These are phyloP conservation scores for Drosophila jambulina DNA, from an alignment of 1,140 invertebrate genomes.

Conservation along the genomic window DNA sequence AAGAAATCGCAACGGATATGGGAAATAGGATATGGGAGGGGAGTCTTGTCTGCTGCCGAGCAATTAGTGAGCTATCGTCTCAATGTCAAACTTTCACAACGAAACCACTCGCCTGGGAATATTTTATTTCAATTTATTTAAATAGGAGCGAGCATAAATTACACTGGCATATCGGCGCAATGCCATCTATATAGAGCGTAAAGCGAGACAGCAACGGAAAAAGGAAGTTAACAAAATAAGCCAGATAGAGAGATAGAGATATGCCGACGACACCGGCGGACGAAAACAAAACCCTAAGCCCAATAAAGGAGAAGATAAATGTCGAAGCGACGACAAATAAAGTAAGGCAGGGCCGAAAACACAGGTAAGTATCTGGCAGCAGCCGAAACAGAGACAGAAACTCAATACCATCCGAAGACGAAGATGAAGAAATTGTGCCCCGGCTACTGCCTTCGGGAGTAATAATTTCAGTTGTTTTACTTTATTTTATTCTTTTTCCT, in stretches of 20 bases:
- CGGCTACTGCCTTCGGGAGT: conserved; percentile 53
- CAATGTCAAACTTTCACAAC: conserved; percentile 53
- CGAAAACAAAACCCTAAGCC: conserved; percentile 56
- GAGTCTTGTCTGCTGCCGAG: conserved; percentile 7
- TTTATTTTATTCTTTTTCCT: conserved; percentile 9
- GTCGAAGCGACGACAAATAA: conserved; percentile 60
- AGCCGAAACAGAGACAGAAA: conserved; percentile 41
- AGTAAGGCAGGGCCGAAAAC: conserved; percentile 23
- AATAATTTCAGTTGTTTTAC: conserved; percentile 69
- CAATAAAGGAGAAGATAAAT: conserved; percentile 81
- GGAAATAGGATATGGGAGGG: not conserved
- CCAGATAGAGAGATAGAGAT: conserved; percentile 79
- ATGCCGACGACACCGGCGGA: conserved; percentile 48
- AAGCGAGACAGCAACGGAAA: conserved; percentile 68
- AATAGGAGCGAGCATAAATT: conserved; percentile 71
- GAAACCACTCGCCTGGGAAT: conserved; percentile 36
- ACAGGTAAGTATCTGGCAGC: conserved; percentile 46
- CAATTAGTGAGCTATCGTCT: conserved; percentile 49
- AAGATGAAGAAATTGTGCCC: conserved; percentile 52
- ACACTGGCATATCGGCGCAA: conserved; percentile 66
- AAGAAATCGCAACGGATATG: conserved; percentile 30
- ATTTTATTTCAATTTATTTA: conserved; percentile 81
- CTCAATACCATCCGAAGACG: conserved; percentile 35
- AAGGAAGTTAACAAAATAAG: conserved; percentile 83
- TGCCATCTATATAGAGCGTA: conserved; percentile 77